Evolutionary conservation across 2,888 invertebrate species (phyloP).

Genomic region (Cephus pulcher): DNA sequence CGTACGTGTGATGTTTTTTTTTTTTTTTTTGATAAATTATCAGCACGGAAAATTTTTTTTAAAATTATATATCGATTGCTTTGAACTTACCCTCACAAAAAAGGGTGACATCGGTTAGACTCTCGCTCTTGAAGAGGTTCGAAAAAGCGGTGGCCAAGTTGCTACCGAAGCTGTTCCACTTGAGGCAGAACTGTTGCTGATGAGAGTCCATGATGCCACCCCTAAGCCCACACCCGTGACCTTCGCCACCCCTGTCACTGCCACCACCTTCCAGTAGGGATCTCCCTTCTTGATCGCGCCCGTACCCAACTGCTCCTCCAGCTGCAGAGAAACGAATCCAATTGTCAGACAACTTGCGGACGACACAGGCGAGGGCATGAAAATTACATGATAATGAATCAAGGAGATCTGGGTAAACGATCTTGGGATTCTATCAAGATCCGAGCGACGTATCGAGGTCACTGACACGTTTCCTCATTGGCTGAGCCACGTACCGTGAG

Average conservation of each 20-base stretch:
- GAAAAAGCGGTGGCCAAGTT: slow-evolving; percentile 93
- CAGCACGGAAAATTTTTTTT: no score
- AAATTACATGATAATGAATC: background rate
- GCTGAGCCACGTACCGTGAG: no score
- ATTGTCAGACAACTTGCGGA: background rate
- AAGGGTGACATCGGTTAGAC: slow-evolving; percentile 90
- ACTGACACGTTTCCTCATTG: no score
- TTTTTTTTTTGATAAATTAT: no score
- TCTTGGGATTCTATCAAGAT: no score
- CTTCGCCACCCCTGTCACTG: slow-evolving; percentile 59
- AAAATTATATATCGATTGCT: no score
- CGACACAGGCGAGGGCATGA: background rate
- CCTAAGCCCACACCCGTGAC: slow-evolving; percentile 58
- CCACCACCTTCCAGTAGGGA: slow-evolving; percentile 53
- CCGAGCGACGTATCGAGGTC: no score
- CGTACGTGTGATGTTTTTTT: no score
- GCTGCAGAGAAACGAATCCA: slow-evolving; percentile 37
- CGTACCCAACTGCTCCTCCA: slow-evolving; percentile 62
- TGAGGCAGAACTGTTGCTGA: slow-evolving; percentile 94
- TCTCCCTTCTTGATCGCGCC: slow-evolving; percentile 59
- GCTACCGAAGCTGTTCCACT: slow-evolving; percentile 96
- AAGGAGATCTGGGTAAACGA: no score
- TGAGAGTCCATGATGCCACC: slow-evolving; percentile 88
- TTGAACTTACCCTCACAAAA: slow-evolving; percentile 88
- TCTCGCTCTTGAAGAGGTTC: slow-evolving; percentile 93